phyloP scores from a whole-genome alignment of 2,888 invertebrate species.

The Hartigia nigra region DNA sequence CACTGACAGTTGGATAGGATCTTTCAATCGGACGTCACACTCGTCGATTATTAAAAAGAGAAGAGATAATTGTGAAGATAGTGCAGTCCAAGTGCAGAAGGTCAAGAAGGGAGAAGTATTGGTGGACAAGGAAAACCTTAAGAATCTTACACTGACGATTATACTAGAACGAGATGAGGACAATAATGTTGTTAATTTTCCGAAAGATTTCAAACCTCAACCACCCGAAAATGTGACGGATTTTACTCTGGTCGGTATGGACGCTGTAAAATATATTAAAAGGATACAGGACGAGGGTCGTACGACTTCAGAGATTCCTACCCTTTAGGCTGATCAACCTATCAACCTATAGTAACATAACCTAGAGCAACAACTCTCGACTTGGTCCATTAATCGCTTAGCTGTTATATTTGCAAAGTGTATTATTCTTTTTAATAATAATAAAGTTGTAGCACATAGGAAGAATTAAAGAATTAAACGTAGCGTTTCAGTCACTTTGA shows the following conservation, averaged over 20 bases:
- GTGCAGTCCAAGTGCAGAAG: background rate
- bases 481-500: background rate
- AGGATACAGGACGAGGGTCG: constrained; percentile 38
- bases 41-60: constrained; percentile 12
- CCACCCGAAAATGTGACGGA: constrained; percentile 39
- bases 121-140: constrained; percentile 43
- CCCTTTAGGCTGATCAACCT: constrained; percentile 8
- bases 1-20: background rate
- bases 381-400: background rate
- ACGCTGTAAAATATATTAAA: constrained; percentile 43
- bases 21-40: background rate
- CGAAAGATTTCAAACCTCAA: constrained; percentile 41
- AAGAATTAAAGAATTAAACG: background rate
- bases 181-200: constrained; percentile 38
- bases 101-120: constrained; percentile 35
- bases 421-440: background rate
- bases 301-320: constrained; percentile 17
- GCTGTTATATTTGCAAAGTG: background rate
- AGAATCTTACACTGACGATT: constrained; percentile 41
- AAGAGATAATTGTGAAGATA: constrained; percentile 8
- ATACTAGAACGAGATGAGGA: constrained; percentile 42
- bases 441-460: background rate
- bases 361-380: no score
- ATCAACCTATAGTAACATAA: no score
- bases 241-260: constrained; percentile 41